A percentile compares a stretch with the other conserved stretches of the same genome.
Conservation (phyloP, 2,113 vertebrate species). For the Brachionichthys hirsutus region DNA sequence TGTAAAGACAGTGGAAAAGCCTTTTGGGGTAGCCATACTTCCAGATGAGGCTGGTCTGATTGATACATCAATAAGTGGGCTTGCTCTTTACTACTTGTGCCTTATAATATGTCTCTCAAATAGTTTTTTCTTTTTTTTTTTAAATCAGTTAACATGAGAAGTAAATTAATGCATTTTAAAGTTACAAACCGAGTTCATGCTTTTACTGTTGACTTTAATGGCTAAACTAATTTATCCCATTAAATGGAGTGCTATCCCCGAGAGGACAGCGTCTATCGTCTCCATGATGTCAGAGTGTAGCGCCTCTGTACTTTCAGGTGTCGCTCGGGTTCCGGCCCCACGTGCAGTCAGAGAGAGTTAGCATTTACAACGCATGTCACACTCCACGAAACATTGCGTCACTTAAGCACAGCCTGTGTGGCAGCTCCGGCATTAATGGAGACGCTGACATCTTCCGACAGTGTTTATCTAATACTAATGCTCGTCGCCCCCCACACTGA, state of each 20-base stretch:
- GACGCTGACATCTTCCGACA: constrained; percentile 78
- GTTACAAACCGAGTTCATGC: neutral
- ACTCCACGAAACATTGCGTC: constrained; percentile 74
- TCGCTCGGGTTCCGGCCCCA: constrained; percentile 52
- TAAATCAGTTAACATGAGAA: neutral
- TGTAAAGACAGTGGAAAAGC: constrained; percentile 74
- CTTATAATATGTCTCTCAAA: too few relatives aligned
- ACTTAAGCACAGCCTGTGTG: constrained; percentile 72
- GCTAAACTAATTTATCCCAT: neutral
- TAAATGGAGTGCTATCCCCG: neutral
- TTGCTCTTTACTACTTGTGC: constrained; percentile 25
- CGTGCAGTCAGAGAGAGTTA: constrained; percentile 70
- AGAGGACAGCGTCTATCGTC: constrained; percentile 47
- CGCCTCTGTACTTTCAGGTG: constrained; percentile 58
- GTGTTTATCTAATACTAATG: constrained; percentile 78
- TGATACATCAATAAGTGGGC: constrained; percentile 57
- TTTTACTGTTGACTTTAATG: constrained; percentile 15
- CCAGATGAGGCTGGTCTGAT: constrained; percentile 70
- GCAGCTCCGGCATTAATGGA: constrained; percentile 78
- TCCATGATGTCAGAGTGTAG: constrained; percentile 52
- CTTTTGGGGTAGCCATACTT: constrained; percentile 66
- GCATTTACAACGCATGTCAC: constrained; percentile 77
- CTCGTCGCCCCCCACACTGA: constrained; percentile 64
- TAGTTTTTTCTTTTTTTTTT: too few relatives aligned
- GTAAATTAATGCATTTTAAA: neutral